Base-by-base conservation (phyloP, 92 coral and sea anemone genomes). In the Actinostola sp. region DNA sequence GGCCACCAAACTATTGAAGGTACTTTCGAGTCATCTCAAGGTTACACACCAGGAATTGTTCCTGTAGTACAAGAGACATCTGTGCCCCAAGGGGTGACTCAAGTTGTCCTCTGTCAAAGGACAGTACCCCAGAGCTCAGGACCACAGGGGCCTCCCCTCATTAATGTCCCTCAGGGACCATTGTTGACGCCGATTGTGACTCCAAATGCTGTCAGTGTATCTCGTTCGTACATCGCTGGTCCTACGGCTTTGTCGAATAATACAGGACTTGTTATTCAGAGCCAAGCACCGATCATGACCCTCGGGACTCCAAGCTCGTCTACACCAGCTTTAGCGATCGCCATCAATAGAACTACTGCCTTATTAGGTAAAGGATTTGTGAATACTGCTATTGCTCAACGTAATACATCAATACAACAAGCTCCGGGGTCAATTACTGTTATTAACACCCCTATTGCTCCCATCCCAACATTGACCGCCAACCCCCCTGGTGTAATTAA, bases 101-200 rank as follows among this genome's bases (percentile, higher is more conserved):
- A 68, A 56, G 74, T 52, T 21, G 49, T 68, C 14, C 74, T 68
- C 14, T 68, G 74, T 34, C 74, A 68, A 29, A 50, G 63, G 21
- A 8, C 59, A 24, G 9, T 23, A 46, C 56, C 42, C 3, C 52
- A 66, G 38, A 24, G 32, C 41, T 23, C 72, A 0, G 72, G 56
- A 16, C 14, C 15, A 36, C 72, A 45, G 35, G 72, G 28, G 15
- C 17, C 61, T 68, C 3, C 74, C 26, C n/a, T 42, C 2, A 19
- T 49, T 49, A 68, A 68, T 68, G 61, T 52, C 27, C 63, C 74
- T 49, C 44, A 48, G n/a, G 58, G 58, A 25, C 26, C 62, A 0
- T 20, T 51, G 15, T 29, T 50, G n/a, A 30, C 61, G 14, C 32
- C 74, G 8, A 29, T 68, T 16, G 61, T 32, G 27, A 46, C 38